A percentile compares a stretch with the other conserved stretches of the same genome.
Evolutionary conservation across 2,113 vertebrate genomes (phyloP).

Genomic region (Channa maculata): DNA sequence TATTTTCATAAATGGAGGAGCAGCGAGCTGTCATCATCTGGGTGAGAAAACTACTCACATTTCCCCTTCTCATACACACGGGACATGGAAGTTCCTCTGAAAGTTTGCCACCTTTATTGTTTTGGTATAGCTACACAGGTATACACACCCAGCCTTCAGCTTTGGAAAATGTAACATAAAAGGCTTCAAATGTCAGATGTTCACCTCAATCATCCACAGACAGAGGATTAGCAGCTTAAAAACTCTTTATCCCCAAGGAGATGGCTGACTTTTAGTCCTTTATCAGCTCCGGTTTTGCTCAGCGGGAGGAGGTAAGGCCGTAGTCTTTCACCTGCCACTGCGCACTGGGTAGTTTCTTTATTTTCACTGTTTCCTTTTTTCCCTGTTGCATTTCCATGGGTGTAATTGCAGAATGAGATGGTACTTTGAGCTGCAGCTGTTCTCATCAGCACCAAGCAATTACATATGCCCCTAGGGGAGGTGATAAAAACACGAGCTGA

Average conservation of each 20-base stretch:
- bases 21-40: conserved; percentile 48
- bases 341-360: conserved; percentile 30
- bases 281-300: conserved; percentile 14
- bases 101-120: conserved; percentile 42
- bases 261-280: conserved; percentile 57
- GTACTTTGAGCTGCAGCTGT: conserved; percentile 56
- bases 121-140: not conserved
- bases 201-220: conserved; percentile 62
- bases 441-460: conserved; percentile 72
- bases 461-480: conserved; percentile 58
- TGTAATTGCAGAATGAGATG: conserved; percentile 63
- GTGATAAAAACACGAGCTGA: conserved; percentile 68
- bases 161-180: conserved; percentile 54
- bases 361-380: conserved; percentile 2
- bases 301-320: conserved; percentile 29
- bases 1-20: conserved; percentile 68
- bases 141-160: conserved; percentile 6
- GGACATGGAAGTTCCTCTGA: conserved; percentile 8
- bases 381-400: conserved; percentile 8
- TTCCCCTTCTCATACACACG: conserved; percentile 16
- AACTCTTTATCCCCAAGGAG: conserved; percentile 63
- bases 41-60: conserved; percentile 5
- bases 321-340: conserved; percentile 33
- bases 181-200: conserved; percentile 68
- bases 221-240: conserved; percentile 62